These are phyloP conservation scores for Andrena flavipes DNA, from an alignment of 2,888 invertebrate species.

Conservation along the genomic window DNA sequence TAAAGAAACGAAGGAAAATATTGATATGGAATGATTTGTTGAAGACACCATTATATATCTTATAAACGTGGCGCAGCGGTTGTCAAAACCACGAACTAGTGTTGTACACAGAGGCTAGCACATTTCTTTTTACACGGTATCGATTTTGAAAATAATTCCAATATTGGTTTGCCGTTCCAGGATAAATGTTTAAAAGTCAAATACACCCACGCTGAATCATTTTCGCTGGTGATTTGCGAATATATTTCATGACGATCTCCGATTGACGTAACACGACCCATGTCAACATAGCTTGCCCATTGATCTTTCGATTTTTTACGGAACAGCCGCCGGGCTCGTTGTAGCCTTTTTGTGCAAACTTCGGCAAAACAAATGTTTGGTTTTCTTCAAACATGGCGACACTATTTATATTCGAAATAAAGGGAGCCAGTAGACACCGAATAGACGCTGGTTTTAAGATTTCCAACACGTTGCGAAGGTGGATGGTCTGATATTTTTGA, in stretches of 20 bases:
- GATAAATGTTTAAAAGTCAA: slow-evolving; percentile 17
- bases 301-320: not conserved
- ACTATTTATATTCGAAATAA: not conserved
- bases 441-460: not conserved
- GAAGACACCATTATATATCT: not conserved
- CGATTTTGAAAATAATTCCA: slow-evolving; percentile 15
- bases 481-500: not conserved
- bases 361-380: not conserved
- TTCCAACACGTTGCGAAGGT: no score
- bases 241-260: not conserved
- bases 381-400: not conserved
- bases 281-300: not conserved
- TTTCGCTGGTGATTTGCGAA: not conserved
- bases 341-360: not conserved
- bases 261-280: not conserved
- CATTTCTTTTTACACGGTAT: slow-evolving; percentile 2
- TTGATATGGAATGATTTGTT: not conserved
- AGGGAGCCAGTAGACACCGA: not conserved
- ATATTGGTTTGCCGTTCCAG: slow-evolving; percentile 7
- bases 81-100: not conserved
- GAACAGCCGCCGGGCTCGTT: not conserved
- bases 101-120: not conserved
- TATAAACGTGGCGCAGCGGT: no score
- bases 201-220: slow-evolving; percentile 15
- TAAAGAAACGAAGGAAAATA: no score